phyloP scores from a whole-genome alignment of 2,113 vertebrate species.

The Danionella cerebrum region DNA sequence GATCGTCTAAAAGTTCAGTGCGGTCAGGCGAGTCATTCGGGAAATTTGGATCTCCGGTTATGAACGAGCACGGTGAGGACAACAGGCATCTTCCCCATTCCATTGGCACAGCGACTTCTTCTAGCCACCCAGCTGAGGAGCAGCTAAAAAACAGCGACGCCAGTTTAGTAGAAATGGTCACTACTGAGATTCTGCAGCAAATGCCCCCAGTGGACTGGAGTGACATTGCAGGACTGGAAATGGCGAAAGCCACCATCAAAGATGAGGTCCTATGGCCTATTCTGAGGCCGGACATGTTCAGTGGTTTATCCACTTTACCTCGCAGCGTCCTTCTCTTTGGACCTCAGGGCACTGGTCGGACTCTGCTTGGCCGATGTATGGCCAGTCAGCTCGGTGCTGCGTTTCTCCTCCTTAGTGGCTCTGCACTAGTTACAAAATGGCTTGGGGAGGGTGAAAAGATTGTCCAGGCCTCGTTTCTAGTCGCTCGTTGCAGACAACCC shows the following conservation, averaged over 20 bases:
- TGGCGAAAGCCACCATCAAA: conserved; percentile 93
- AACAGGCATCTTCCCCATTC: conserved; percentile 85
- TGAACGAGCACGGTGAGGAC: conserved; percentile 83
- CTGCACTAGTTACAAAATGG: conserved; percentile 92
- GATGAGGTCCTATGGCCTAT: conserved; percentile 98
- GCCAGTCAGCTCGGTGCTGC: conserved; percentile 93
- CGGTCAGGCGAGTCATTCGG: conserved; percentile 82
- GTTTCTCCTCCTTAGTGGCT: conserved; percentile 84
- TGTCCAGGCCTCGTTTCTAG: conserved; percentile 88
- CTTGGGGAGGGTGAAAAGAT: conserved; percentile 91
- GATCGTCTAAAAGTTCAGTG: conserved; percentile 85
- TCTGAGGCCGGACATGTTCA: conserved; percentile 94
- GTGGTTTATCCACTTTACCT: conserved; percentile 86
- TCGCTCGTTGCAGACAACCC: conserved; percentile 93
- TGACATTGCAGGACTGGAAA: conserved; percentile 92
- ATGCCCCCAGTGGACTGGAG: conserved; percentile 92
- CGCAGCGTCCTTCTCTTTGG: conserved; percentile 96
- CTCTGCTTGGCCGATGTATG: conserved; percentile 88
- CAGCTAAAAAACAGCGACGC: conserved; percentile 94
- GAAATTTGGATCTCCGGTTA: conserved; percentile 84
- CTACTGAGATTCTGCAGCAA: conserved; percentile 92
- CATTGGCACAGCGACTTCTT: conserved; percentile 85
- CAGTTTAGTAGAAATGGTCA: conserved; percentile 92
- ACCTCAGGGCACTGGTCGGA: conserved; percentile 95
- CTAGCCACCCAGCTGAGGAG: conserved; percentile 87